These are phyloP conservation scores for Mesocentrotus franciscanus DNA, from an alignment of 53 echinoderm and acorn worm species.

Conservation along the genomic window DNA sequence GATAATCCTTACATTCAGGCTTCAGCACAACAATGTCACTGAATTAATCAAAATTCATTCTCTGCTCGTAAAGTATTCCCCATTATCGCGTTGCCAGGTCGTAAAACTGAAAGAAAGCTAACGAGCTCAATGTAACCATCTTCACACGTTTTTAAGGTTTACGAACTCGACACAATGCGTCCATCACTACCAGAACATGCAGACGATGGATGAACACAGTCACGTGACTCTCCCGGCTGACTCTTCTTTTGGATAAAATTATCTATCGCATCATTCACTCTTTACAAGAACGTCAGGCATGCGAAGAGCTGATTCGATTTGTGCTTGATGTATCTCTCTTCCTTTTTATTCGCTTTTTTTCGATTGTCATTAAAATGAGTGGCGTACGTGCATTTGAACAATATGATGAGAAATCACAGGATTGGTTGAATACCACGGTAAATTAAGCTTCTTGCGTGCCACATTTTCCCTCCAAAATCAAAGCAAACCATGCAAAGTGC, in stretches of 20 bases:
- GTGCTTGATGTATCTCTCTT: not conserved
- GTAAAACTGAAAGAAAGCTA: not conserved
- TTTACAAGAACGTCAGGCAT: not conserved
- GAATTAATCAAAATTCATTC: not conserved
- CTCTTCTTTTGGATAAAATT: not conserved
- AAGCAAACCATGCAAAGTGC: not conserved
- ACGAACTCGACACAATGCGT: not conserved
- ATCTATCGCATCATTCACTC: conserved; percentile 4
- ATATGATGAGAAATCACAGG: not conserved
- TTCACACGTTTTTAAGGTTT: not conserved
- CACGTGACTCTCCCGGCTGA: not conserved
- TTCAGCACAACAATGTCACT: not conserved
- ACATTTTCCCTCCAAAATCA: not conserved
- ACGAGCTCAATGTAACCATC: not conserved
- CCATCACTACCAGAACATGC: not conserved
- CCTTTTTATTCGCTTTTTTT: not conserved
- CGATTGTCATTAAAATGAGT: not conserved
- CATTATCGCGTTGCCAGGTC: not conserved
- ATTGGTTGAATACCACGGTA: not conserved
- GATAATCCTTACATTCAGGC: not conserved
- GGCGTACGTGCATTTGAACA: not conserved
- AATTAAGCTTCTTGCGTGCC: not conserved
- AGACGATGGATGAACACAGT: too few relatives aligned
- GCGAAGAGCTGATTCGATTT: not conserved
- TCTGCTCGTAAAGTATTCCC: not conserved